These are phyloP conservation scores for Parotocinclus haroldoi DNA, from an alignment of 2,797 vertebrate genomes.

Conservation along the genomic window DNA sequence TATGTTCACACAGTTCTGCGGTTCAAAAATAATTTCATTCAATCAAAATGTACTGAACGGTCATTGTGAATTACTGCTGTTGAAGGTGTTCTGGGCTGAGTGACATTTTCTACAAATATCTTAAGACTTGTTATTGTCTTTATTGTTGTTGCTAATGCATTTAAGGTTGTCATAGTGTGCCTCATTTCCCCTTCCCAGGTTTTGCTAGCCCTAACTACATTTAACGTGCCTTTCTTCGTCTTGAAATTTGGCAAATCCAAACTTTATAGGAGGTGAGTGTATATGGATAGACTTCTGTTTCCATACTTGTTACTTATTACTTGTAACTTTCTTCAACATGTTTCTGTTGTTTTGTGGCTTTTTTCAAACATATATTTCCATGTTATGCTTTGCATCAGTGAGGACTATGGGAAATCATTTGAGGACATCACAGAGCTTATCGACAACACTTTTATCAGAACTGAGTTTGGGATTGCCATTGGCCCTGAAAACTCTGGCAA, in stretches of 20 bases:
- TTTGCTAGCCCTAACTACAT: conserved; percentile 88
- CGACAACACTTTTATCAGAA: conserved; percentile 89
- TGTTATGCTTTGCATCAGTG: conserved; percentile 60
- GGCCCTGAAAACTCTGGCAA: conserved; percentile 87
- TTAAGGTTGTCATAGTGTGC: too few species aligned
- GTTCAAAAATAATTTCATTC: too few species aligned
- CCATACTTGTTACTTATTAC: neutral
- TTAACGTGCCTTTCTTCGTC: conserved; percentile 85
- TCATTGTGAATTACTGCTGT: too few species aligned
- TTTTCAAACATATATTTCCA: too few species aligned
- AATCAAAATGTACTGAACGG: too few species aligned
- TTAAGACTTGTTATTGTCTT: too few species aligned
- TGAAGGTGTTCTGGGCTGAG: too few species aligned
- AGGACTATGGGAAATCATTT: conserved; percentile 91
- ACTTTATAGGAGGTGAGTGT: conserved; percentile 85
- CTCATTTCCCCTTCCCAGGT: conserved; percentile 72
- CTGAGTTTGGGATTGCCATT: conserved; percentile 90
- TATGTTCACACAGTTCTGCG: too few species aligned
- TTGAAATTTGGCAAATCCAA: conserved; percentile 84
- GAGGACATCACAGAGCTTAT: conserved; percentile 84
- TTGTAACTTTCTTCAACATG: neutral
- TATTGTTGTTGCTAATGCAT: too few species aligned
- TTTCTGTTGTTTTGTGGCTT: neutral
- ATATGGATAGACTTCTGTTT: neutral
- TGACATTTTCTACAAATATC: too few species aligned